Evolutionary conservation across 1,140 invertebrate genomes (phyloP).

Genomic region (Ctenoplectra terminalis): DNA sequence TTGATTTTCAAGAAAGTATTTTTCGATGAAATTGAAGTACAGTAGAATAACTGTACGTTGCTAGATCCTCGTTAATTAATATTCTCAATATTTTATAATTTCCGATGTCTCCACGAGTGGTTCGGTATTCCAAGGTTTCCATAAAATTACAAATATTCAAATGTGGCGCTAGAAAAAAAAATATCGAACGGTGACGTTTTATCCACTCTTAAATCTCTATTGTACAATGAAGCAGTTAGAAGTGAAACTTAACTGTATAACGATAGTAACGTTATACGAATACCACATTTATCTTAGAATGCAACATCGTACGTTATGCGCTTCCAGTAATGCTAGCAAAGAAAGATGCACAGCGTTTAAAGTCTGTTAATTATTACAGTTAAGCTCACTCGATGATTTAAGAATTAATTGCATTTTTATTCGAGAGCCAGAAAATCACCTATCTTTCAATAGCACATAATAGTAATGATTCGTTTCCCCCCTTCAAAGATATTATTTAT

Average conservation of each 20-base stretch:
- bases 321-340: background rate
- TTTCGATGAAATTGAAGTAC: no score
- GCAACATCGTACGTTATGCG: background rate
- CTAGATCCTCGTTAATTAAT: no score
- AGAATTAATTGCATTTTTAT: background rate
- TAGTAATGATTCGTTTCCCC: background rate
- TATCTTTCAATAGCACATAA: background rate
- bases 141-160: no score
- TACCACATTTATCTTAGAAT: slow-evolving; percentile 24
- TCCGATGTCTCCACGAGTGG: no score
- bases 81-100: no score
- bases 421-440: background rate
- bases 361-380: background rate
- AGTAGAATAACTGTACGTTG: no score
- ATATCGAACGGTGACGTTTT: background rate
- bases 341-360: background rate
- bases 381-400: background rate
- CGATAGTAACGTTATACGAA: slow-evolving; percentile 29
- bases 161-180: no score
- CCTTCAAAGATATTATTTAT: background rate
- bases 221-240: background rate
- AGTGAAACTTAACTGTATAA: slow-evolving; percentile 29
- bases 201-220: background rate
- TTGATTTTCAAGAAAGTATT: no score
- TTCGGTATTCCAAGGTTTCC: no score